These are phyloP conservation scores for Clamator glandarius DNA, from an alignment of 2,797 vertebrate genomes.

Conservation along the genomic window DNA sequence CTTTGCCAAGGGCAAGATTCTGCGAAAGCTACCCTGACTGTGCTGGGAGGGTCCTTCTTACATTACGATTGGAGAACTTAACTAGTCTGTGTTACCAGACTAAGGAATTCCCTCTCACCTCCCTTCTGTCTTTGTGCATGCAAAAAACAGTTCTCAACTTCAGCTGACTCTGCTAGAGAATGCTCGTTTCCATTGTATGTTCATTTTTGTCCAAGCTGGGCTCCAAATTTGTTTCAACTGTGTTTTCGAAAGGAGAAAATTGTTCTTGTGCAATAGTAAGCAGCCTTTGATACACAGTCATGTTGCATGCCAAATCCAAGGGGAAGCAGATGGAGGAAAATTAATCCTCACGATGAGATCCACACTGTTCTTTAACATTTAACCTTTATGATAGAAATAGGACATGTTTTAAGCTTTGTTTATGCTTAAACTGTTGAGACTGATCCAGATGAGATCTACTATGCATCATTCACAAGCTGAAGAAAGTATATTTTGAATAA, in stretches of 20 bases:
- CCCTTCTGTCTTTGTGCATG: rapidly evolving
- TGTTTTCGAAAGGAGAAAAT: background rate
- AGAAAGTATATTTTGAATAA: background rate
- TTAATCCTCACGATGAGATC: background rate
- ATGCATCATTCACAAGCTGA: background rate
- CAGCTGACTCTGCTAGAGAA: background rate
- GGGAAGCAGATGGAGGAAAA: constrained; percentile 36
- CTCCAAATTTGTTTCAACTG: background rate
- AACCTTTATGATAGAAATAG: constrained; percentile 20
- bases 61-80: rapidly evolving
- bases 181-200: rapidly evolving
- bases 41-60: background rate
- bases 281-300: background rate
- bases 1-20: background rate
- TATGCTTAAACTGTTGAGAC: background rate
- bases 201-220: background rate
- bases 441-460: background rate
- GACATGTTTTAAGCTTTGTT: background rate
- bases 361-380: constrained; percentile 9
- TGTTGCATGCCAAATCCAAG: background rate
- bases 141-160: background rate
- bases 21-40: background rate
- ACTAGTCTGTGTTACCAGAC: background rate
- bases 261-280: background rate
- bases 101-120: background rate